Evolutionary conservation across 2,888 invertebrate species (phyloP).

Genomic region (Mongoloraphidia duomilia): DNA sequence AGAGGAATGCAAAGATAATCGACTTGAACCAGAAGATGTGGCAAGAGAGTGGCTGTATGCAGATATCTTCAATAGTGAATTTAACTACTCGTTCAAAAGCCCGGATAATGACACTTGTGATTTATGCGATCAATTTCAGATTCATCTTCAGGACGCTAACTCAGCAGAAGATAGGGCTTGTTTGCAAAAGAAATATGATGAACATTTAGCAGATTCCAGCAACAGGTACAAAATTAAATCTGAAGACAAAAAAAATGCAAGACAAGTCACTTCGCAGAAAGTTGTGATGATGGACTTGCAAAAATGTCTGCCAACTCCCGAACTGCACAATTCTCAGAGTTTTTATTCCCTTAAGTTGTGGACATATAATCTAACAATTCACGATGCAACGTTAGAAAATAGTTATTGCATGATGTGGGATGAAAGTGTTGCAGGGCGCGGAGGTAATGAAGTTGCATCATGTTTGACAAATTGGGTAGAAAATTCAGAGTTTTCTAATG

Average conservation of each 20-base stretch:
- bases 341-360: conserved; percentile 13
- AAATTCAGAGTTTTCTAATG: not conserved
- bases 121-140: no score
- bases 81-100: no score
- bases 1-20: no score
- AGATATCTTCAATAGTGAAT: no score
- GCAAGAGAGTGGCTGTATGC: no score
- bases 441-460: conserved; percentile 17
- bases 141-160: no score
- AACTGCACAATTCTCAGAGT: conserved; percentile 11
- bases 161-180: no score
- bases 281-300: conserved; percentile 11
- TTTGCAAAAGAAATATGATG: conserved; percentile 3
- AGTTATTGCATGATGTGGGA: conserved; percentile 14
- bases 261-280: conserved; percentile 5
- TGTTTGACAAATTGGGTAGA: conserved; percentile 14
- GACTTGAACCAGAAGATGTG: no score
- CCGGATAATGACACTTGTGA: no score
- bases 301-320: conserved; percentile 14
- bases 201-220: conserved; percentile 9
- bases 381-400: conserved; percentile 6
- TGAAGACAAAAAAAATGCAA: conserved; percentile 7
- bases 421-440: conserved; percentile 13
- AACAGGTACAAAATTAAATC: conserved; percentile 9
- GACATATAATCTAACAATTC: conserved; percentile 10